A percentile compares a stretch with the other conserved stretches of the same genome.
Evolutionary conservation across 2,888 invertebrate species (phyloP).

Genomic region (Stenodera caucasica): DNA sequence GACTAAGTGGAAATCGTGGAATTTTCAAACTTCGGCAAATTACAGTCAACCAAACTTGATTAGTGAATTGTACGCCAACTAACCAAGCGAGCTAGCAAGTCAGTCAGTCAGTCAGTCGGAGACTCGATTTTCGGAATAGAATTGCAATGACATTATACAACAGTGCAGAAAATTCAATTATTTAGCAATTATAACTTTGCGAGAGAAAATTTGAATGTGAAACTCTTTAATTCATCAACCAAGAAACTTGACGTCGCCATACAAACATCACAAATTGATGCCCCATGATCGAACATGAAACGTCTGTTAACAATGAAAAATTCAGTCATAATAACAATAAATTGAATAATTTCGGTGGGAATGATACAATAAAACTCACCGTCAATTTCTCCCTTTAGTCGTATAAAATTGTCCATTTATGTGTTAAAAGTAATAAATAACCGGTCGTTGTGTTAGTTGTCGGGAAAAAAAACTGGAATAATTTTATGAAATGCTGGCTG

Average conservation of each 20-base stretch:
- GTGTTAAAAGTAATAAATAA: conserved; percentile 6
- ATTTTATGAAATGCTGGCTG: conserved; percentile 2
- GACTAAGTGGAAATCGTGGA: neutral
- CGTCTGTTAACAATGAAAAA: too few relatives aligned
- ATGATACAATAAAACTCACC: neutral
- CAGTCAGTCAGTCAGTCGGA: neutral
- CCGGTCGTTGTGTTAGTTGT: neutral
- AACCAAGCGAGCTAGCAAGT: neutral
- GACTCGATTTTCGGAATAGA: conserved; percentile 23
- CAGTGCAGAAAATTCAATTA: conserved; percentile 52
- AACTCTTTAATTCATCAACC: conserved; percentile 11
- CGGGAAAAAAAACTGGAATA: neutral
- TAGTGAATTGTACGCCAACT: conserved; percentile 3
- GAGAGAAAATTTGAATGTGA: conserved; percentile 36
- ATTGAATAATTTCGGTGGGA: neutral
- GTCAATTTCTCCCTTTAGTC: conserved; percentile 2
- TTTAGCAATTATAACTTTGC: conserved; percentile 51
- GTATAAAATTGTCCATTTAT: conserved; percentile 7
- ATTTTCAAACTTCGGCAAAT: neutral
- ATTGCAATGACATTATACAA: conserved; percentile 41
- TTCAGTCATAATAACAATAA: too few relatives aligned
- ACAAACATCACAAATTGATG: neutral
- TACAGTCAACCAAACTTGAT: neutral
- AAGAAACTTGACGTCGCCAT: neutral
- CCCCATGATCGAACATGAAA: neutral